phyloP scores from a whole-genome alignment of 2,113 vertebrate genomes.

The Corynorhinus townsendii region DNA sequence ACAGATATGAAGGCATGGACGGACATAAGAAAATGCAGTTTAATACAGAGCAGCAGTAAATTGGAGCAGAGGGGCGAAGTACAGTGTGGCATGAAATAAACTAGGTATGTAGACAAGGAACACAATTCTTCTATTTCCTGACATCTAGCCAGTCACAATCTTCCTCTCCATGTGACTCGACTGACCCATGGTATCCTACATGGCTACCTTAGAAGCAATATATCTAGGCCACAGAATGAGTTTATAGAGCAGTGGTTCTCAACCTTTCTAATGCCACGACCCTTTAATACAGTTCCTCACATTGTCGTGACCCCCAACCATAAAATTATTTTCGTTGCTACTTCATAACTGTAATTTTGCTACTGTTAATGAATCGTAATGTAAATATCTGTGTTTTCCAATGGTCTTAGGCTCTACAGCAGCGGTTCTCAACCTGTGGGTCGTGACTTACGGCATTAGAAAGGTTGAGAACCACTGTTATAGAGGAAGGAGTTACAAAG shows the following conservation, averaged over 20 bases:
- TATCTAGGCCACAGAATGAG: neutral
- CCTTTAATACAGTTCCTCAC: no score
- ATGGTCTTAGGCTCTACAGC: no score
- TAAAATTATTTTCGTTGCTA: no score
- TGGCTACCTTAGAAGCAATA: neutral
- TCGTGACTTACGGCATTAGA: no score
- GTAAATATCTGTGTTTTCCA: no score
- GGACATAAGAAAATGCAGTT: neutral
- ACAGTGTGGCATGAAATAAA: accelerated
- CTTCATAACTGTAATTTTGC: no score
- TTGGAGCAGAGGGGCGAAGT: neutral
- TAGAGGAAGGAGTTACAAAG: neutral
- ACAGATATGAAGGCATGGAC: neutral
- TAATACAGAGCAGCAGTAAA: neutral
- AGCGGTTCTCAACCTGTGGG: no score
- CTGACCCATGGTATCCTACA: neutral
- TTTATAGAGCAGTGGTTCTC: neutral
- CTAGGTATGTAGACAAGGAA: neutral
- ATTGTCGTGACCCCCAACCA: no score
- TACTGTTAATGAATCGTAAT: no score
- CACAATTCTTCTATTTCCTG: neutral
- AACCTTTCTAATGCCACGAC: no score
- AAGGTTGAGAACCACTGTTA: neutral
- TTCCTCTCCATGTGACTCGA: neutral
- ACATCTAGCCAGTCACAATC: neutral